Percentiles rank a stretch among this genome's conserved stretches.
Evolutionary conservation across 2,113 vertebrate species (phyloP).

Genomic region (Plotosus lineatus): DNA sequence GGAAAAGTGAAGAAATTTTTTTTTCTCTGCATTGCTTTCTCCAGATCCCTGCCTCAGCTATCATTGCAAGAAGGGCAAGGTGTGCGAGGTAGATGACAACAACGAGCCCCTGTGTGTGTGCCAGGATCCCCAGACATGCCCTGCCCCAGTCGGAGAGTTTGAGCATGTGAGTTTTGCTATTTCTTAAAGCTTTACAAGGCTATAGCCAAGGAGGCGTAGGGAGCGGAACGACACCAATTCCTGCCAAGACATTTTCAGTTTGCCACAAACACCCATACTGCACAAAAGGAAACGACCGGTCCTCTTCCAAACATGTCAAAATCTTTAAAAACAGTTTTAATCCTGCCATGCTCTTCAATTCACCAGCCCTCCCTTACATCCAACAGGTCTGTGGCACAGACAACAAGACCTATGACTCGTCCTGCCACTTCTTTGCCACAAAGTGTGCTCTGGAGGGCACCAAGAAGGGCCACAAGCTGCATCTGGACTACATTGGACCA

Average conservation of each 20-base stretch:
- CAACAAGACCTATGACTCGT: slow-evolving; percentile 97
- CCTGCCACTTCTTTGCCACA: slow-evolving; percentile 97
- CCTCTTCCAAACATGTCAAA: not conserved
- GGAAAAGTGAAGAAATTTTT: not conserved
- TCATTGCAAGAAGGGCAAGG: slow-evolving; percentile 98
- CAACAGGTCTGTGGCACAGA: slow-evolving; percentile 91
- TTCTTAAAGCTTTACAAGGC: not conserved
- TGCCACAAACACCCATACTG: not conserved
- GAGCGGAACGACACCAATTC: not conserved
- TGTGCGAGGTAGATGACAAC: slow-evolving; percentile 91
- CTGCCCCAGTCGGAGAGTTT: slow-evolving; percentile 78
- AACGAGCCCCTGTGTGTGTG: slow-evolving; percentile 96
- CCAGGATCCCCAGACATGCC: slow-evolving; percentile 92
- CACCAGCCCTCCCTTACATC: not conserved
- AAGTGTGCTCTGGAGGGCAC: slow-evolving; percentile 97
- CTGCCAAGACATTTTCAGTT: not conserved
- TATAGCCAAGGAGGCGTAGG: not conserved
- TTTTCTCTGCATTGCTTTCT: not conserved
- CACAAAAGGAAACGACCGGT: not conserved
- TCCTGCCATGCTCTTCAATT: slow-evolving; percentile 2
- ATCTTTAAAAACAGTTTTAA: slow-evolving; percentile 1
- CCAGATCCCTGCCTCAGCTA: slow-evolving; percentile 92
- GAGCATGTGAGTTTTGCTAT: slow-evolving; percentile 83
- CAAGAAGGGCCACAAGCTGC: slow-evolving; percentile 99
- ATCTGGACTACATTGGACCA: slow-evolving; percentile 96